Conservation (phyloP, 2,888 invertebrate species). For the Cephus rjabovi region DNA sequence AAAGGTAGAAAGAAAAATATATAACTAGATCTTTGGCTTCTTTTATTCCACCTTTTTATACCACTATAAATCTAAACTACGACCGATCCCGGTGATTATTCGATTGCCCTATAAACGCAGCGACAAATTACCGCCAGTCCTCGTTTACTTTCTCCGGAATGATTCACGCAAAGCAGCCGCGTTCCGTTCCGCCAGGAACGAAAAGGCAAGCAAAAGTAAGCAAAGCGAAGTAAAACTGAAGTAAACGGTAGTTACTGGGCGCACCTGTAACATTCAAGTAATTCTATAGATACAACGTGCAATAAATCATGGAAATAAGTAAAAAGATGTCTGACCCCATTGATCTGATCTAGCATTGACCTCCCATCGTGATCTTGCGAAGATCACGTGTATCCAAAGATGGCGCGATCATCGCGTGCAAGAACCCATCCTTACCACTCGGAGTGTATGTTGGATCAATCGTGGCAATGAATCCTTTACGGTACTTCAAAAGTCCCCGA, state of each 20-base stretch:
- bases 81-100: not conserved
- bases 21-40: too few species aligned
- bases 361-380: not conserved
- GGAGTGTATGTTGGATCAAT: not conserved
- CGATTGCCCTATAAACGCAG: not conserved
- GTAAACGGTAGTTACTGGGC: not conserved
- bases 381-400: not conserved
- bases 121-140: not conserved
- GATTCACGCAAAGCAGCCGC: slow-evolving; percentile 1
- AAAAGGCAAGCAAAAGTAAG: not conserved
- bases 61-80: not conserved
- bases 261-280: not conserved
- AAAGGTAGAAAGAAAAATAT: not conserved
- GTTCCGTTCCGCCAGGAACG: slow-evolving; percentile 10
- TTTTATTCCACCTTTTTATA: not conserved
- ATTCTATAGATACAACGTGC: not conserved
- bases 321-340: not conserved
- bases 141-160: slow-evolving; percentile 4
- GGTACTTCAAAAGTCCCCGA: not conserved
- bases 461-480: not conserved
- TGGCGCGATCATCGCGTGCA: not conserved
- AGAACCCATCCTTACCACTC: not conserved
- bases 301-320: not conserved
- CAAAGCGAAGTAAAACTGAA: not conserved
- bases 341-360: not conserved